Evolutionary conservation across 2,888 invertebrate species (phyloP).

Genomic region (Limnephilus auricula): DNA sequence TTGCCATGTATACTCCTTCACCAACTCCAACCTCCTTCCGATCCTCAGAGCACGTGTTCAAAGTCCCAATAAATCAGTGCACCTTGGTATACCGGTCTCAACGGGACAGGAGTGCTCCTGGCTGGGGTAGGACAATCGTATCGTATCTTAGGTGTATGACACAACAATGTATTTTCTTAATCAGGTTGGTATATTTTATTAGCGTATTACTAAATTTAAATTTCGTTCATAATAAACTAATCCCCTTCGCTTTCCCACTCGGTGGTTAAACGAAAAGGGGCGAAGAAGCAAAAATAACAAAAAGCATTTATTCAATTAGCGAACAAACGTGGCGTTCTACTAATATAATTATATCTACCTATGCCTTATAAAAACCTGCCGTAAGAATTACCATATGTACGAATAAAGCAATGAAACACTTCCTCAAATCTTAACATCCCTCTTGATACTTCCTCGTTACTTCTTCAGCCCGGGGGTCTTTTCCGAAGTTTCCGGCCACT

Average conservation of each 20-base stretch:
- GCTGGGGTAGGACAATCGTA: too few relatives aligned
- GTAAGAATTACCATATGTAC: slow-evolving; percentile 35
- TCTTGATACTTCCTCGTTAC: slow-evolving; percentile 4
- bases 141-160: too few relatives aligned
- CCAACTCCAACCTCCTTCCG: too few relatives aligned
- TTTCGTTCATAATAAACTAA: not conserved
- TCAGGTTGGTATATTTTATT: not conserved
- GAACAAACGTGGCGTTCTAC: not conserved
- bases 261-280: not conserved
- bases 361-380: not conserved
- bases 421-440: slow-evolving; percentile 51
- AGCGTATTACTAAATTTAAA: not conserved
- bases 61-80: too few relatives aligned
- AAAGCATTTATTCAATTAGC: not conserved
- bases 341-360: not conserved
- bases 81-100: too few relatives aligned
- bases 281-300: not conserved
- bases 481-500: slow-evolving; percentile 41
- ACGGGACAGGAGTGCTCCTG: too few relatives aligned
- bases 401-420: slow-evolving; percentile 56
- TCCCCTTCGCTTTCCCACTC: not conserved
- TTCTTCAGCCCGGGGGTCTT: slow-evolving; percentile 41
- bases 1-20: too few relatives aligned
- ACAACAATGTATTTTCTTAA: too few relatives aligned
- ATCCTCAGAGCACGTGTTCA: too few relatives aligned